phyloP scores from a whole-genome alignment of 2,797 vertebrate genomes.

The Garrulus glandarius region DNA sequence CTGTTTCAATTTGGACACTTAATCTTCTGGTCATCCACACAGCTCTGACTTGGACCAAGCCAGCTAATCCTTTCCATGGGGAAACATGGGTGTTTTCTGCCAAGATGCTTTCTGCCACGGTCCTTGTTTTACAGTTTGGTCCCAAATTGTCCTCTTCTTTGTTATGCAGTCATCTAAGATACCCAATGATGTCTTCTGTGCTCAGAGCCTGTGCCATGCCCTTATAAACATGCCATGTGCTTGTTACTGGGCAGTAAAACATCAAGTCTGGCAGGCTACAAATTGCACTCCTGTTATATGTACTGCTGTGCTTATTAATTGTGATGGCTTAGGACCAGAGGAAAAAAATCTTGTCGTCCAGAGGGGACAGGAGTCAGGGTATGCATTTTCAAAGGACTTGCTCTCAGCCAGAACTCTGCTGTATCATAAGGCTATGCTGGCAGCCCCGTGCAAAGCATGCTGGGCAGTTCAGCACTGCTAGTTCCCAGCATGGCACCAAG shows the following conservation, averaged over 20 bases:
- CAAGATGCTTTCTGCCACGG: neutral
- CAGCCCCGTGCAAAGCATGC: fast-evolving
- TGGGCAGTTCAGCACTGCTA: neutral
- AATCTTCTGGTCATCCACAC: neutral
- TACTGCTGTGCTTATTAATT: neutral
- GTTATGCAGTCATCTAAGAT: neutral
- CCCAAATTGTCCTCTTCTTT: neutral
- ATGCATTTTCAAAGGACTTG: neutral
- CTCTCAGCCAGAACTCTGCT: neutral
- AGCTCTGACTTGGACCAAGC: neutral
- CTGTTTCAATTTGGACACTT: neutral
- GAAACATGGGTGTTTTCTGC: neutral
- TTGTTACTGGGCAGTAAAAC: neutral
- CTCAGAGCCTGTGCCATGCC: neutral
- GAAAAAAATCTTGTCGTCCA: neutral
- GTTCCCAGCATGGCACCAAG: neutral
- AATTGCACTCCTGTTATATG: neutral
- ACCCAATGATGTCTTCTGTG: neutral
- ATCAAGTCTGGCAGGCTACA: neutral
- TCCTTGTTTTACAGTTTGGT: neutral
- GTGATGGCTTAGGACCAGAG: neutral
- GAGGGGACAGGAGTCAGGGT: neutral
- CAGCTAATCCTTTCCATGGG: neutral
- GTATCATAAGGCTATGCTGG: neutral
- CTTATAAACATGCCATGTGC: fast-evolving